Conservation (phyloP, 23 tunicate species). For the Ciona savignyi region DNA sequence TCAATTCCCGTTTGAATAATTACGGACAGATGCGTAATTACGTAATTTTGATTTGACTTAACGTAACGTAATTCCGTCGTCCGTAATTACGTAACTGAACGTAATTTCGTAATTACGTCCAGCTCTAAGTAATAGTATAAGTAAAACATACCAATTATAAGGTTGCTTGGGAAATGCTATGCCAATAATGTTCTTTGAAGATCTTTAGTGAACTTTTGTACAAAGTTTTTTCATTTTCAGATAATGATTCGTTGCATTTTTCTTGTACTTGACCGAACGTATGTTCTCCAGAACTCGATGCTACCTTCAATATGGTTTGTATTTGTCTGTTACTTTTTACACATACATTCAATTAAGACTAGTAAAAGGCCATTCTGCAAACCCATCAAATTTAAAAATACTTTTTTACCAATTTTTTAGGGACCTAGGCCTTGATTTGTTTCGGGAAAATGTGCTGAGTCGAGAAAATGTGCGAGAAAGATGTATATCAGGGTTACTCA, state of each 20-base stretch:
- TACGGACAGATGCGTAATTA: too few species aligned
- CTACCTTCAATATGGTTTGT: conserved; percentile 47
- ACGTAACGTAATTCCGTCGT: too few species aligned
- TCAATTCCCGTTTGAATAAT: too few species aligned
- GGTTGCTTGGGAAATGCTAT: too few species aligned
- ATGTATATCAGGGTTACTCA: conserved; percentile 40
- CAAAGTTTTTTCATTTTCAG: conserved; percentile 17
- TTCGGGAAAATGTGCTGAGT: conserved; percentile 66
- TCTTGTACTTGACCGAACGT: conserved; percentile 76
- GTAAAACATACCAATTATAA: too few species aligned
- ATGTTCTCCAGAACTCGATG: conserved; percentile 77
- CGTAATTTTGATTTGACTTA: too few species aligned
- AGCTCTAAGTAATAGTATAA: too few species aligned
- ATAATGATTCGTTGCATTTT: conserved; percentile 83
- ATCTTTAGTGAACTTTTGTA: not conserved
- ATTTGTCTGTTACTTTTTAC: not conserved
- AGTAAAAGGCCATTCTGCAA: not conserved
- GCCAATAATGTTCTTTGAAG: too few species aligned
- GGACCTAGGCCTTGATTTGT: conserved; percentile 81
- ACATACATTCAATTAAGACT: not conserved
- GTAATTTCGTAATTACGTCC: too few species aligned
- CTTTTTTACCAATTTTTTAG: conserved; percentile 8
- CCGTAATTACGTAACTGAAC: too few species aligned
- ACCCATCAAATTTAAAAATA: not conserved
- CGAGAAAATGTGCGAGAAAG: conserved; percentile 53